Base-by-base conservation (phyloP, 2,888 invertebrate genomes). In the Cistogaster globosa region DNA sequence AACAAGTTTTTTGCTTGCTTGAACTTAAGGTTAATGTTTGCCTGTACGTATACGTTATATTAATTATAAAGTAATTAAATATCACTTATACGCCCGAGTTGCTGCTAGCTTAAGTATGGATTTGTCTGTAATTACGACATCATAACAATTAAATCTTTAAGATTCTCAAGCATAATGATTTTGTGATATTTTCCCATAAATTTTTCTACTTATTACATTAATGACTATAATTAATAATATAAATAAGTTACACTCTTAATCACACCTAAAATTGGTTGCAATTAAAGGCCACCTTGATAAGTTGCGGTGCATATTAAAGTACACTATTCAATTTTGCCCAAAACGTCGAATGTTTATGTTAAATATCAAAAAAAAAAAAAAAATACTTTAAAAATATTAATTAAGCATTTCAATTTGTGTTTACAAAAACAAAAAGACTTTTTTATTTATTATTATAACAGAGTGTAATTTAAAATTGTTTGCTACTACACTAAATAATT, bases 61-160 rank as follows among this genome's bases (percentile, higher is more conserved):
- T 80, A 72, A 80, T 72, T 80, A 72, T 53, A 72, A 72, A 58
- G 36, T 58, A 72, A 80, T 72, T 80, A 72, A 80, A 80, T 67
- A 80, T 80, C 58, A 72, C 58, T 80, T 58, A 80, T 69, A 63
- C 69, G 78, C 36, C 1, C 36, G 48, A 32, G 62, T 32, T 1
- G 18, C 6, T 38, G 51, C 57, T 8, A 11, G 32, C 12, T 9
- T 11, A 36, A 45, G 20, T 48, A 36, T 20, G 32, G 12, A 57
- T 57, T 36, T 55, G 12, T 4, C 32, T 18, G 57, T 67, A 76
- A 76, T 67, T 67, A 57, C 57, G 45, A 20, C 65, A 65, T 76
- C 65, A 48, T 3, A 45, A 32, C 6, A 7, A 18, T 5, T 18
- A 26, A 65, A 32, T n/a, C 9, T 53, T n/a, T 14, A n/a, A 38